These are phyloP conservation scores for Graptemys geographica DNA, from an alignment of 2,797 vertebrate species.

Conservation along the genomic window DNA sequence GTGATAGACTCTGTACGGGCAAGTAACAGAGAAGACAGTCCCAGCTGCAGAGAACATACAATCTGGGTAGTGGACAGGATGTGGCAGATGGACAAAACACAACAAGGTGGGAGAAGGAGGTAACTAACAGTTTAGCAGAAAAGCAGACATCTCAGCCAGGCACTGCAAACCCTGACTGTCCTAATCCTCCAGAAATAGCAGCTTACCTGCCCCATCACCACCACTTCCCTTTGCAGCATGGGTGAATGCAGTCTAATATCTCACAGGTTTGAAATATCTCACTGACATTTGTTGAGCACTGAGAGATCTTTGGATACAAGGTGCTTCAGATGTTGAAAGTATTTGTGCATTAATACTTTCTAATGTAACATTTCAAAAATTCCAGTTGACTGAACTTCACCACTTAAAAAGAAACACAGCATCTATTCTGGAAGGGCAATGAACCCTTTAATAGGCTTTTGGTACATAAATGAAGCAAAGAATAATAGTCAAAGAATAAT, in stretches of 20 bases:
- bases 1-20: neutral
- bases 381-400: rapidly evolving
- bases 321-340: rapidly evolving
- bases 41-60: neutral
- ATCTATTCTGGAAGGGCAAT: neutral
- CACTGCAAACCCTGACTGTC: neutral
- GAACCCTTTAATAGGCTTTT: neutral
- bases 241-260: neutral
- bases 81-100: neutral
- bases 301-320: neutral
- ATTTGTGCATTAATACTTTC: neutral
- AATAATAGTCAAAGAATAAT: neutral
- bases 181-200: neutral
- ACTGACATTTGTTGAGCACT: rapidly evolving
- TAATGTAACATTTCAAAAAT: neutral
- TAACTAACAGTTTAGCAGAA: neutral
- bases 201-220: neutral
- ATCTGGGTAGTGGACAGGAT: neutral
- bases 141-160: neutral
- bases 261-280: neutral
- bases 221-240: neutral
- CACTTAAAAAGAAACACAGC: rapidly evolving
- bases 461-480: neutral
- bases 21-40: neutral
- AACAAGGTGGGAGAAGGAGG: neutral